Evolutionary conservation across 1,140 invertebrate species (phyloP), one percentile per base, ranked within the genome.

Genomic region (Epicauta chinensis): DNA sequence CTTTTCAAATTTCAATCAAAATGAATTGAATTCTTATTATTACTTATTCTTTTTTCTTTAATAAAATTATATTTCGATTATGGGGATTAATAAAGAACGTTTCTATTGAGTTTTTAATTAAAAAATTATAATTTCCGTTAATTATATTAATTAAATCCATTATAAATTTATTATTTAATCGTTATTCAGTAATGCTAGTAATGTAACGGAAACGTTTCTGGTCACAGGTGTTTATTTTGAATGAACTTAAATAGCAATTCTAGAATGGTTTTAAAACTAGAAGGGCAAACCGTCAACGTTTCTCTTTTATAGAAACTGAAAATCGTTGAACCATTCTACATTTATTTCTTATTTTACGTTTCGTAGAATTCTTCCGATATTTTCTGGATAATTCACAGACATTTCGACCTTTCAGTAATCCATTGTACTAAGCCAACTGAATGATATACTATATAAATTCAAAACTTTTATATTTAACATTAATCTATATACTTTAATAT

Each of bases 161-260:
- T 23, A 23, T 23, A 23, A 23, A 23, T 23, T 23, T 7, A 23
- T 23, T 5, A 23, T 23, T 23, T 23, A 23, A 23, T 23, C 23
- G 23, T 23, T 23, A 23, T 7, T 5, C 4, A 23, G 23, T 23
- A n/a, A 7, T 23, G 23, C 7, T 23, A 3, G 23, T 2, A 23
- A 47, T 47, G 37, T 37, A 47, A 47, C 37, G 36, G 38, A 47
- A 47, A 11, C 35, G 45, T 47, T 23, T 23, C 7, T 47, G 45
- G 45, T 47, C 45, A 47, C 45, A 47, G 45, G 45, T 47, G 45
- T 47, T 37, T 38, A 37, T 47, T 47, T 16, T 23, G 37, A 47
- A 47, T 37, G 45, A 47, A 47, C 45, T 47, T 47, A 37, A 47
- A 47, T 47, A 47, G 34, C 45, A 47, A 47, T 36, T 47, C 37